phyloP scores from a whole-genome alignment of 2,888 invertebrate genomes.

The Lithosia quadra region DNA sequence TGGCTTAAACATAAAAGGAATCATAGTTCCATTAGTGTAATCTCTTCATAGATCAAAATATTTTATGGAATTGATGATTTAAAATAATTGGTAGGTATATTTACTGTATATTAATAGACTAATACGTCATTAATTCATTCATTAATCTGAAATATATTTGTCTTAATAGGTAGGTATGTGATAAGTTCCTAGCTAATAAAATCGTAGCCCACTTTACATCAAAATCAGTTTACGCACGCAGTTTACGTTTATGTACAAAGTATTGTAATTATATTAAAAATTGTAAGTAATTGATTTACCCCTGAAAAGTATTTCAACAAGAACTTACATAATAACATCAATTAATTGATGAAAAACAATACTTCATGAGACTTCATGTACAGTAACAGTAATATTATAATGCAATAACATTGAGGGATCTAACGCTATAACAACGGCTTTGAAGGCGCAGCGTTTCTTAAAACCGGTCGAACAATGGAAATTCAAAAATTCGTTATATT shows the following conservation, averaged over 20 bases:
- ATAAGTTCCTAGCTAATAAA: background rate
- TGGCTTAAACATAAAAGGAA: background rate
- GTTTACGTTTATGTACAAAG: too few species aligned
- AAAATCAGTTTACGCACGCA: background rate
- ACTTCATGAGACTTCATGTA: background rate
- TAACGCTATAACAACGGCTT: constrained; percentile 36
- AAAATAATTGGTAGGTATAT: background rate
- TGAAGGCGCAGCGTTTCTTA: constrained; percentile 53
- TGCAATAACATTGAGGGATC: constrained; percentile 25
- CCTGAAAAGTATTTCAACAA: background rate
- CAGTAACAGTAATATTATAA: background rate
- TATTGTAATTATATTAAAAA: background rate
- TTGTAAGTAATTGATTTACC: background rate
- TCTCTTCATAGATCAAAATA: background rate
- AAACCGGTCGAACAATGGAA: constrained; percentile 82
- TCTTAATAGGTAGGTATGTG: background rate
- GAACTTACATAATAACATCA: background rate
- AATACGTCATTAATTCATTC: background rate
- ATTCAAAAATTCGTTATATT: constrained; percentile 85
- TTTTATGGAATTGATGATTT: background rate
- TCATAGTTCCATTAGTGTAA: background rate
- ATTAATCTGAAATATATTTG: background rate
- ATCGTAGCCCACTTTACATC: background rate
- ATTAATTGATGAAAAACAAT: background rate
- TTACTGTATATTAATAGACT: background rate